phyloP scores from a whole-genome alignment of 2,113 vertebrate species.

The Dicerorhinus sumatrensis region DNA sequence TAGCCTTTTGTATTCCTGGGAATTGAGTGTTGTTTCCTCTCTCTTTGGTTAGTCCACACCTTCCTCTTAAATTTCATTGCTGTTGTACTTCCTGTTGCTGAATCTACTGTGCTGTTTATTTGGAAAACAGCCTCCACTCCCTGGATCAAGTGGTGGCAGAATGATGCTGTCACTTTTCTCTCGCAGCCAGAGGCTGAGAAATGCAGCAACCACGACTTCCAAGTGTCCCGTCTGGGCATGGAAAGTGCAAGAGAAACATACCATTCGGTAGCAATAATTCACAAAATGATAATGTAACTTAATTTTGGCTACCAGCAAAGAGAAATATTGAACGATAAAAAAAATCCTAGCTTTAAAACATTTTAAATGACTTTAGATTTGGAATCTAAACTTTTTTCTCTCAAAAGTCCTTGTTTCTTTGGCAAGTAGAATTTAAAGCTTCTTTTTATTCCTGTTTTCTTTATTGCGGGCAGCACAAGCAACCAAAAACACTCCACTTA shows the following conservation, averaged over 20 bases:
- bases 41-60: rapidly evolving
- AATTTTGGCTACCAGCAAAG: conserved; percentile 16
- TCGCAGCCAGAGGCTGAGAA: not conserved
- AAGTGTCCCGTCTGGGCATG: not conserved
- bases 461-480: not conserved
- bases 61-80: not conserved
- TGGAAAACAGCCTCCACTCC: not conserved
- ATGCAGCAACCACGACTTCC: not conserved
- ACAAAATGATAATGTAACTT: not conserved
- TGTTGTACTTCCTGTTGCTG: rapidly evolving
- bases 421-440: conserved; percentile 63
- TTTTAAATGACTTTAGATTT: conserved; percentile 61
- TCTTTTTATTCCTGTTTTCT: conserved; percentile 50
- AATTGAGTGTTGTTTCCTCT: no score
- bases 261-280: not conserved
- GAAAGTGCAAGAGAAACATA: not conserved
- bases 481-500: not conserved
- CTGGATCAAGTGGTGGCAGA: not conserved
- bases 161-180: not conserved
- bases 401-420: conserved; percentile 36
- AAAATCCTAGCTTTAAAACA: conserved; percentile 49
- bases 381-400: not conserved
- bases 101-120: rapidly evolving
- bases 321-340: conserved; percentile 67
- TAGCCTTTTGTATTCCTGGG: not conserved